Evolutionary conservation across 2,113 vertebrate species (phyloP).

Genomic region (Balaeniceps rex): DNA sequence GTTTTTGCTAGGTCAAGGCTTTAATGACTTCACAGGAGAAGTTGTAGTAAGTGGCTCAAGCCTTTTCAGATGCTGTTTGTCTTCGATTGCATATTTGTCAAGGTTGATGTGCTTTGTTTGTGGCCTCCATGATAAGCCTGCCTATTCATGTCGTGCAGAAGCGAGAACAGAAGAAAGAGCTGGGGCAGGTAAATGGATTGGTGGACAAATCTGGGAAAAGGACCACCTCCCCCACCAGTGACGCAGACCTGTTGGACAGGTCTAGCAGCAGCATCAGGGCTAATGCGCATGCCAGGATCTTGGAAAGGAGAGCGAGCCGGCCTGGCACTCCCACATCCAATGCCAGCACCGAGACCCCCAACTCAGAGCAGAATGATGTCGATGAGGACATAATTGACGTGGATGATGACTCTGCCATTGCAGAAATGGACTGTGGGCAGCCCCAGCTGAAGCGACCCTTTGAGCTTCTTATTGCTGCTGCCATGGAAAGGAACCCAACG

Average conservation of each 20-base stretch:
- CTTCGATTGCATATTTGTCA: slow-evolving; percentile 47
- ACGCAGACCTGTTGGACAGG: slow-evolving; percentile 88
- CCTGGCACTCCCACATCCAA: slow-evolving; percentile 95
- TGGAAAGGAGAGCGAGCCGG: slow-evolving; percentile 89
- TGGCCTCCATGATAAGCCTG: slow-evolving; percentile 51
- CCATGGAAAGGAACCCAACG: slow-evolving; percentile 97
- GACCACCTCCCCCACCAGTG: slow-evolving; percentile 85
- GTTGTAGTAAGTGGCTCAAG: slow-evolving; percentile 3
- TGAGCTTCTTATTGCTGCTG: slow-evolving; percentile 95
- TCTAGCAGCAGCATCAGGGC: slow-evolving; percentile 82
- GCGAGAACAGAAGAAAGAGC: slow-evolving; percentile 93
- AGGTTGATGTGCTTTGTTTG: slow-evolving; percentile 63
- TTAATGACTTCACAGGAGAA: background rate
- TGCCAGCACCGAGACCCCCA: slow-evolving; percentile 90
- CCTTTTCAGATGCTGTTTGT: slow-evolving; percentile 42
- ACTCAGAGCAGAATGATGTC: slow-evolving; percentile 93
- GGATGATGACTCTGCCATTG: slow-evolving; percentile 87
- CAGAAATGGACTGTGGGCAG: slow-evolving; percentile 83
- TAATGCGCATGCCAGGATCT: slow-evolving; percentile 88
- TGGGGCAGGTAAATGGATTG: slow-evolving; percentile 91
- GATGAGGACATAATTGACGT: slow-evolving; percentile 94
- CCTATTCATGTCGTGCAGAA: slow-evolving; percentile 77
- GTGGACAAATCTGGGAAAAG: slow-evolving; percentile 87
- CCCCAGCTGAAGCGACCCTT: slow-evolving; percentile 94
- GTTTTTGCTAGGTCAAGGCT: background rate